phyloP scores from a whole-genome alignment of 2,113 vertebrate genomes.

The Sarotherodon lohbergeri region DNA sequence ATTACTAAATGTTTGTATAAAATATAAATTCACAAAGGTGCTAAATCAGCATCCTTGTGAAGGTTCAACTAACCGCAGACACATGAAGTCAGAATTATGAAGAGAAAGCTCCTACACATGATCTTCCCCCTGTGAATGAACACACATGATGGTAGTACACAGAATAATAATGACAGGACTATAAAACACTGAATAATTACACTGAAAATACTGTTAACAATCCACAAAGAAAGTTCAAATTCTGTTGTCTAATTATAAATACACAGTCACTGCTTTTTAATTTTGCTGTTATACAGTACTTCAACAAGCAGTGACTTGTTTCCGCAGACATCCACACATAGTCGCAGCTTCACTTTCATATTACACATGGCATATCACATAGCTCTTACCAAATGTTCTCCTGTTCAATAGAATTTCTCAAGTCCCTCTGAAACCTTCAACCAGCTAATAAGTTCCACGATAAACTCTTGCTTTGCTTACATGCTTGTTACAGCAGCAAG shows the following conservation, averaged over 20 bases:
- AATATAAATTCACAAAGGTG: background rate
- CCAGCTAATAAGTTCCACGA: background rate
- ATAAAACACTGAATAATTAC: background rate
- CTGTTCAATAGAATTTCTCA: background rate
- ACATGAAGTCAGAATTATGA: background rate
- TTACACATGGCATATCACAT: background rate
- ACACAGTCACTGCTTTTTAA: background rate
- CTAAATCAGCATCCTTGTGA: background rate
- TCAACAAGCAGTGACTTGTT: background rate
- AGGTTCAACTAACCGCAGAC: background rate
- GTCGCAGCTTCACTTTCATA: background rate
- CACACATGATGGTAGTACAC: background rate
- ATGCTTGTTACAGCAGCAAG: background rate
- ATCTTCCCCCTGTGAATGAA: background rate
- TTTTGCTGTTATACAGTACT: background rate
- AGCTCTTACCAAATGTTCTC: background rate
- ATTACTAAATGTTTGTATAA: background rate
- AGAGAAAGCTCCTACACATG: background rate
- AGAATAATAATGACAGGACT: background rate
- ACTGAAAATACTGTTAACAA: background rate
- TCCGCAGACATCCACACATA: background rate
- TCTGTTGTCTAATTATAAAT: background rate
- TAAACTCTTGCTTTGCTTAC: background rate
- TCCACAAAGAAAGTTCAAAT: rapidly evolving
- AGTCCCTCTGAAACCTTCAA: background rate